phyloP scores from a whole-genome alignment of 2,888 invertebrate genomes.

The Nomada fucata region DNA sequence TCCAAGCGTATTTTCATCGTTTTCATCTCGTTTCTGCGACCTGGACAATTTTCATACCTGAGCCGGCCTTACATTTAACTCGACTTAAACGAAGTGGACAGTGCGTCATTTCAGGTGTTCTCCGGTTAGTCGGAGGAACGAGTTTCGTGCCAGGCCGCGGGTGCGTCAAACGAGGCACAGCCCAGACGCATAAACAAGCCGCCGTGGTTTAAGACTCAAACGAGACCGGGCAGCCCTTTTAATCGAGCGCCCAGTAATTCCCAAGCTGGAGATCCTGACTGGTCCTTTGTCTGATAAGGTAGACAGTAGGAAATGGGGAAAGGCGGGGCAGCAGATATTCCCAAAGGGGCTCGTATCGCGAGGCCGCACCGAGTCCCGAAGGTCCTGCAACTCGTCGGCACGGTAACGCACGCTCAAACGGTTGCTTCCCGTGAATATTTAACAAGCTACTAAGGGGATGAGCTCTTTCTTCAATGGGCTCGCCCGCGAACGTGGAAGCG shows the following conservation, averaged over 20 bases:
- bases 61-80: not conserved
- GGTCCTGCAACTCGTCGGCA: constrained; percentile 56
- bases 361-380: constrained; percentile 8
- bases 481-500: constrained; percentile 40
- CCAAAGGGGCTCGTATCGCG: constrained; percentile 37
- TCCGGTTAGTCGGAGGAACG: not conserved
- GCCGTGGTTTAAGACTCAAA: constrained; percentile 18
- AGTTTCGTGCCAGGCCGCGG: not conserved
- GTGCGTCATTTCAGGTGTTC: not conserved
- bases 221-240: constrained; percentile 46
- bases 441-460: constrained; percentile 69
- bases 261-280: constrained; percentile 58
- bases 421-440: constrained; percentile 71
- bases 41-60: too few species aligned
- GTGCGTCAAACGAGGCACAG: not conserved
- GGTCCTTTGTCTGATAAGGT: constrained; percentile 54
- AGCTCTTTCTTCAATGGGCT: constrained; percentile 65
- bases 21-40: too few species aligned
- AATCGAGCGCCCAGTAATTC: constrained; percentile 54
- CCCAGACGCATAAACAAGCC: constrained; percentile 26
- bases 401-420: constrained; percentile 66
- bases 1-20: too few species aligned
- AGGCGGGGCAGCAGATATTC: constrained; percentile 36
- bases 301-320: not conserved
- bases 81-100: not conserved